A percentile compares a stretch with the other conserved stretches of the same genome.
Conservation (phyloP, 2,888 invertebrate genomes). For the Zhengitettix transpicula region DNA sequence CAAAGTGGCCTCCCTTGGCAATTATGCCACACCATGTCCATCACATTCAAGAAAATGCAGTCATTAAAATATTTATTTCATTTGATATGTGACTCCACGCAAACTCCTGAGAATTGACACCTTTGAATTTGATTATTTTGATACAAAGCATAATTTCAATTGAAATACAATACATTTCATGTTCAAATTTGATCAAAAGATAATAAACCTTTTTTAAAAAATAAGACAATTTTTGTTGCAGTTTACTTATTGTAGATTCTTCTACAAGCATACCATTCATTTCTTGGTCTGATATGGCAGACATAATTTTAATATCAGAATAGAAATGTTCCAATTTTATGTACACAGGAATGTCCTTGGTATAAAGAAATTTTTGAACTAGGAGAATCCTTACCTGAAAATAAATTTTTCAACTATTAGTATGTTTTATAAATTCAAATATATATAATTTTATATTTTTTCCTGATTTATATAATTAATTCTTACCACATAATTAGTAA, state of each 20-base stretch:
- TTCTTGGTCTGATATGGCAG: conserved; percentile 96
- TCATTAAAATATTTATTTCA: conserved; percentile 14
- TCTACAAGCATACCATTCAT: conserved; percentile 99
- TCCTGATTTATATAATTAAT: too few relatives aligned
- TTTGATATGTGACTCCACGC: conserved; percentile 12
- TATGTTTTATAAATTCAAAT: too few relatives aligned
- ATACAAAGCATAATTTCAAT: conserved; percentile 13
- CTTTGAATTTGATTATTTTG: conserved; percentile 9
- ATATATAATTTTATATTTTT: too few relatives aligned
- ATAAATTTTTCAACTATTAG: neutral
- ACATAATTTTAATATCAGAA: conserved; percentile 88
- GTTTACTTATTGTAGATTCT: conserved; percentile 61
- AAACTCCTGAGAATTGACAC: conserved; percentile 16
- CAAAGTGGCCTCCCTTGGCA: conserved; percentile 14
- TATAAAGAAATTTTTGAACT: conserved; percentile 96
- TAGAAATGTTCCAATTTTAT: conserved; percentile 96
- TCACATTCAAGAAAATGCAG: conserved; percentile 16
- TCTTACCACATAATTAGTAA: too few relatives aligned
- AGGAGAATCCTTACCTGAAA: conserved; percentile 86
- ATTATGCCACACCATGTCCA: conserved; percentile 14
- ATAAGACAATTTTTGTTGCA: too few relatives aligned
- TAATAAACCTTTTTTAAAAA: too few relatives aligned
- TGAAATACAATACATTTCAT: too few relatives aligned
- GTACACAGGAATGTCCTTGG: conserved; percentile 98
- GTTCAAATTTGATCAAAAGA: too few relatives aligned